Conservation (phyloP, 2,113 vertebrate species). For the Alectura lathami region DNA sequence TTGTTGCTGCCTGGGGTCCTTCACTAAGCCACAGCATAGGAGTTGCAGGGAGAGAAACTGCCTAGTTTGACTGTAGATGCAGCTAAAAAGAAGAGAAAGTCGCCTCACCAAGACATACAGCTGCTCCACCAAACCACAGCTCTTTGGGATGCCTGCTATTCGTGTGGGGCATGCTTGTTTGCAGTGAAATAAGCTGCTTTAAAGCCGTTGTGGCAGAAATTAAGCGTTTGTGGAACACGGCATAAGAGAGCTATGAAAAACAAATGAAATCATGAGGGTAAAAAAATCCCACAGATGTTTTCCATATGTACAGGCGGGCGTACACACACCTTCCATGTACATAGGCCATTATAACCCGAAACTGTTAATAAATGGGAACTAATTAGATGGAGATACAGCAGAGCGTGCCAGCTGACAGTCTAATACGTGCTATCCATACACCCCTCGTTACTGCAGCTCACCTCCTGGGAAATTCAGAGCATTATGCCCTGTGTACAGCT, state of each 20-base stretch:
- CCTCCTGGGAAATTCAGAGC: constrained; percentile 6
- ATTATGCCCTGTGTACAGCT: not conserved
- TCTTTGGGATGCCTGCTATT: not conserved
- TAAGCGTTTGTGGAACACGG: not conserved
- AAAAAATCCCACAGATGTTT: not conserved
- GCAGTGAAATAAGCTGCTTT: not conserved
- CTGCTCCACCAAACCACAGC: not conserved
- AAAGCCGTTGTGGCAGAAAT: not conserved
- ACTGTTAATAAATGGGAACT: not conserved
- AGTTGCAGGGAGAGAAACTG: not conserved
- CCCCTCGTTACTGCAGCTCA: not conserved
- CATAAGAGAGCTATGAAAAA: not conserved
- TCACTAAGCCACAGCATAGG: not conserved
- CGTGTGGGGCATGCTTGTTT: not conserved
- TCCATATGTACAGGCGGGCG: not conserved
- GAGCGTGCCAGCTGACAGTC: not conserved
- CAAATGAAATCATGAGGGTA: not conserved
- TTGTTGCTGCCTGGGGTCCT: not conserved
- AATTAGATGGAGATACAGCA: not conserved
- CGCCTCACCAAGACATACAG: too few species aligned
- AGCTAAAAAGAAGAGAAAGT: not conserved
- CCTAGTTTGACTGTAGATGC: not conserved
- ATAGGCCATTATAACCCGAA: not conserved
- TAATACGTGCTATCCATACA: not conserved
- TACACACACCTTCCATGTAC: not conserved